Conservation (phyloP, 2,113 vertebrate genomes). For the Barbus barbus region DNA sequence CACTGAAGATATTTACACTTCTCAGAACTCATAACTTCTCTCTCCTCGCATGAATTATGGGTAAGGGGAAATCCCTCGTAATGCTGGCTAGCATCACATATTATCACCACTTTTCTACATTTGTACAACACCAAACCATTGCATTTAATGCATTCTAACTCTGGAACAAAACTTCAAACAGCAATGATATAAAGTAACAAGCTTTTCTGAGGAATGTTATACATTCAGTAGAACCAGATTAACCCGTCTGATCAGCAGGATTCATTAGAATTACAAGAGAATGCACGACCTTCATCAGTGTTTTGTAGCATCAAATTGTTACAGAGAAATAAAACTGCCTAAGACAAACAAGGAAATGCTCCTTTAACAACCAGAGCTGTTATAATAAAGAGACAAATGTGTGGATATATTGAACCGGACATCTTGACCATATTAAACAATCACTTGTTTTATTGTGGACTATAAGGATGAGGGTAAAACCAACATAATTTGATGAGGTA, state of each 20-base stretch:
- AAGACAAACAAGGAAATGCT: too few relatives aligned
- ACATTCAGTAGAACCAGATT: not conserved
- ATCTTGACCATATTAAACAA: too few relatives aligned
- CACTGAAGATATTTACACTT: constrained; percentile 3
- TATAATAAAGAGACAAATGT: too few relatives aligned
- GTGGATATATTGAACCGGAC: too few relatives aligned
- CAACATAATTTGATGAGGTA: too few relatives aligned
- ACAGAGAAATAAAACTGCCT: too few relatives aligned
- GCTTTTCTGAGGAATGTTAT: not conserved
- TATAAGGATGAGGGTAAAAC: not conserved
- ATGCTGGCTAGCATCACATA: not conserved
- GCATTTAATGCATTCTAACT: not conserved
- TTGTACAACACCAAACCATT: not conserved
- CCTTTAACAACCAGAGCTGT: too few relatives aligned
- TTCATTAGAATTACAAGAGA: too few relatives aligned
- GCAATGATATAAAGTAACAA: not conserved
- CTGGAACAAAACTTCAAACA: not conserved
- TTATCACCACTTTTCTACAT: not conserved
- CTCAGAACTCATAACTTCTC: not conserved
- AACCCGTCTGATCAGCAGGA: too few relatives aligned
- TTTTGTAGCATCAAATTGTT: too few relatives aligned
- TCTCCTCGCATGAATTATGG: not conserved
- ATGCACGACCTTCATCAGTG: too few relatives aligned
- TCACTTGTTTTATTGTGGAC: not conserved
- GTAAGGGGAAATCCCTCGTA: not conserved